Evolutionary conservation across 2,113 vertebrate species (phyloP).

Genomic region (Isichthys henryi): DNA sequence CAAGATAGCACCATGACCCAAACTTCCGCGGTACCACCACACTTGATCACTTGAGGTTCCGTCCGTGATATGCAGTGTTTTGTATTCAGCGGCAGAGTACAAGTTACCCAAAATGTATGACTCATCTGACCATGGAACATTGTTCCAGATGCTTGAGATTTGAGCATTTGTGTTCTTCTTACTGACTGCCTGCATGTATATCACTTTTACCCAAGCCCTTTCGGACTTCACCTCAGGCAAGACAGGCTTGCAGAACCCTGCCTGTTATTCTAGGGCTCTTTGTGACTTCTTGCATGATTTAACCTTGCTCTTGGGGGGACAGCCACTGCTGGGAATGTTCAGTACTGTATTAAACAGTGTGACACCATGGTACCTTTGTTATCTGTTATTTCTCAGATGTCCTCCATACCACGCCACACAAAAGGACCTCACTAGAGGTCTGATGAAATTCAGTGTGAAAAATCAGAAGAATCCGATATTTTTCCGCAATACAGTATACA

Average conservation of each 20-base stretch:
- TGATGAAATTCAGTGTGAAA: not conserved
- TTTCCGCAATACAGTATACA: not conserved
- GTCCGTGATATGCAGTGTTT: not conserved
- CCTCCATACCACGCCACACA: not conserved
- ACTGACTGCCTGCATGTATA: not conserved
- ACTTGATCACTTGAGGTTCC: not conserved
- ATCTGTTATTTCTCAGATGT: not conserved
- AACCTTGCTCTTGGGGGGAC: not conserved
- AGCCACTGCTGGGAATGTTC: not conserved
- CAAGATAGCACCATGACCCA: not conserved
- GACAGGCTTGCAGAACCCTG: not conserved
- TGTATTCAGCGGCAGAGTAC: not conserved
- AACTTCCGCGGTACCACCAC: not conserved
- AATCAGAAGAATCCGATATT: not conserved
- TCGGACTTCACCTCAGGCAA: not conserved
- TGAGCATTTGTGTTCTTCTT: not conserved
- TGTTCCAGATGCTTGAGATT: not conserved
- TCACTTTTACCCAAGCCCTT: not conserved
- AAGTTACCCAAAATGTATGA: not conserved
- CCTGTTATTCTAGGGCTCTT: not conserved
- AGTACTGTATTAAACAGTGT: not conserved
- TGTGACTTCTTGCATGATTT: not conserved
- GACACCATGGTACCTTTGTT: not conserved
- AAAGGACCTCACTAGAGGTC: not conserved
- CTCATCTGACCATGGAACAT: not conserved